Base-by-base conservation (phyloP, 1,140 invertebrate species). In the Brachionus angularis region DNA sequence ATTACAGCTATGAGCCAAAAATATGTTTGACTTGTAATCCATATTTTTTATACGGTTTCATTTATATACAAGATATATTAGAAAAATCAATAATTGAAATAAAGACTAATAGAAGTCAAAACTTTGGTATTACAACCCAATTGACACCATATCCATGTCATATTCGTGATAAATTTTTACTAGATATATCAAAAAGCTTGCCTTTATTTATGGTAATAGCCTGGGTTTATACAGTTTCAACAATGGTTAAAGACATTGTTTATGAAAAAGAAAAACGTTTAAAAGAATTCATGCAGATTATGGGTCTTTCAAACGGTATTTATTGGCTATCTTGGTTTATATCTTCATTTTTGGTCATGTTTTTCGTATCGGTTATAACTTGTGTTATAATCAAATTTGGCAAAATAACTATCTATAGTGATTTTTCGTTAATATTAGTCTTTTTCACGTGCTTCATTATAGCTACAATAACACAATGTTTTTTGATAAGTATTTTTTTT, bases 221-320 rank as follows among this genome's bases (percentile, higher is more conserved):
- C 3, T 87, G 86, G 85, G 81, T 86, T 55, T 82, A 89, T 77
- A 86, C 89, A 0, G 86, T 87, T 71, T 87, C 89, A 10, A 88
- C 89, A 76, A 87, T 89, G 29, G 87, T 90, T 5, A 89, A 88
- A 76, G 84, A 83, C 33, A 85, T 89, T 73, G 87, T 88, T 12
- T 82, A 85, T 73, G 87, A 88, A 77, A 88, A 88, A 76, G 87
- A 88, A 75, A 76, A 81, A 71, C 78, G 83, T 5, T 74, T 64
- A 7, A 85, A 85, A 74, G 85, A 87, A 77, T 83, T 85, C 3
- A 86, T 87, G 86, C 82, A 82, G 77, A 83, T 85, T 1, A 87
- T 87, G 85, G 86, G 86, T 5, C 77, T 87, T 2, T 79, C 79
- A 4, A 86, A 84, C 76, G 77, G 75, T 3, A 81, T 86, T 3